Percentiles rank a stretch among this genome's conserved stretches.
Evolutionary conservation across 2,113 vertebrate genomes (phyloP).

Genomic region (Hepsetus odoe): DNA sequence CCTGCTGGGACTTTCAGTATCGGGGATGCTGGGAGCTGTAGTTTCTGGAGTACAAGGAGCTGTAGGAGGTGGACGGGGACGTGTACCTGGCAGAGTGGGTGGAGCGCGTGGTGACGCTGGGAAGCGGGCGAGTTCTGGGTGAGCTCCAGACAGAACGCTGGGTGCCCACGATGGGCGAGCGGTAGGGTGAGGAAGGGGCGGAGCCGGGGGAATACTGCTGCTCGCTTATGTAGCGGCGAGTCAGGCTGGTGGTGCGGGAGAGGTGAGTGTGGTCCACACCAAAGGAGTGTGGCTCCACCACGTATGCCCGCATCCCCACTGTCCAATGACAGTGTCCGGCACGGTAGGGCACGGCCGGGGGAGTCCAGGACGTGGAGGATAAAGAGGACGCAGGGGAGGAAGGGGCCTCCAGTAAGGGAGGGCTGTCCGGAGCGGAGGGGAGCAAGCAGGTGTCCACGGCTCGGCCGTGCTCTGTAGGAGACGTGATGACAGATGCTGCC

Average conservation of each 20-base stretch:
- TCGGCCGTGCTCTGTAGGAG: constrained; percentile 40
- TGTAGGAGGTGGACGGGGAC: constrained; percentile 63
- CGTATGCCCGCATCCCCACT: constrained; percentile 66
- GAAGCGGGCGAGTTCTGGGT: constrained; percentile 66
- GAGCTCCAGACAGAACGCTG: constrained; percentile 69
- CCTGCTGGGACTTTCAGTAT: constrained; percentile 60
- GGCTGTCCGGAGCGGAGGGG: constrained; percentile 58
- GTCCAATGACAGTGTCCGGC: constrained; percentile 69
- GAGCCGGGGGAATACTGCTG: constrained; percentile 61
- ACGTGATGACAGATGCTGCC: constrained; percentile 42
- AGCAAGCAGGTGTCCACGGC: constrained; percentile 46
- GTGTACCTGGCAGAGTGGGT: constrained; percentile 60
- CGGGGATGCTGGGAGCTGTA: constrained; percentile 71
- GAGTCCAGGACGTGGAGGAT: constrained; percentile 50
- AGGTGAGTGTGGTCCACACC: constrained; percentile 56
- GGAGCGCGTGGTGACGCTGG: constrained; percentile 54
- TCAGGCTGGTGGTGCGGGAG: constrained; percentile 53
- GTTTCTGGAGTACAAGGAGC: constrained; percentile 68
- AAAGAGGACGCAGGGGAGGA: constrained; percentile 52
- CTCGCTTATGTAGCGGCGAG: constrained; percentile 58
- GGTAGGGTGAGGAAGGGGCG: constrained; percentile 66
- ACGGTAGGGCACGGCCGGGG: constrained; percentile 57
- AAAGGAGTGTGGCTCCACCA: constrained; percentile 70
- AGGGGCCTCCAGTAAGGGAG: constrained; percentile 67
- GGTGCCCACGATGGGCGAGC: constrained; percentile 60